These are phyloP conservation scores for Tinamus guttatus DNA, from an alignment of 2,113 vertebrate species.

Conservation along the genomic window DNA sequence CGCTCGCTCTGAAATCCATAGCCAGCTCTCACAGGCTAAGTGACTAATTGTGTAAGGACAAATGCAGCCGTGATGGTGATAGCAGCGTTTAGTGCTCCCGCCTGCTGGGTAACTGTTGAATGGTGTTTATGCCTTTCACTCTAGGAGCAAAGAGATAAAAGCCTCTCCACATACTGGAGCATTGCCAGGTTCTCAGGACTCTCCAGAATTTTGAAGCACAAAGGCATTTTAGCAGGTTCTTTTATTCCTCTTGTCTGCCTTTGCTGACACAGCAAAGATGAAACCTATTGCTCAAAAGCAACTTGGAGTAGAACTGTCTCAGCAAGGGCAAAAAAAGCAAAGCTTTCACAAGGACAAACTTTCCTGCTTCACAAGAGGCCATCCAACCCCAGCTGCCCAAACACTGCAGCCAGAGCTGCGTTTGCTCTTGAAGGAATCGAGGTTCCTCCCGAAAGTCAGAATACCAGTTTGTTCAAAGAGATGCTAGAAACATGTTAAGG, in stretches of 20 bases:
- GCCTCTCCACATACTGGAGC: slow-evolving; percentile 18
- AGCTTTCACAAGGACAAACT: not conserved
- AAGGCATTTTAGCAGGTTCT: slow-evolving; percentile 23
- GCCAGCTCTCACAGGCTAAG: slow-evolving; percentile 16
- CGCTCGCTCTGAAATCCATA: not conserved
- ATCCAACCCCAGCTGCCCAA: not conserved
- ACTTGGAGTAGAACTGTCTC: not conserved
- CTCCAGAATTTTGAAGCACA: slow-evolving; percentile 53
- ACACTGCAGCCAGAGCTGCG: not conserved
- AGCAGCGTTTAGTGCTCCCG: slow-evolving; percentile 30
- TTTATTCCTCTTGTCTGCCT: not conserved
- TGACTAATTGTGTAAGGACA: slow-evolving; percentile 51
- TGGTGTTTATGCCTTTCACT: not conserved
- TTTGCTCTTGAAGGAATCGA: not conserved
- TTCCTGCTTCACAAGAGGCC: not conserved
- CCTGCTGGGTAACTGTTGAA: slow-evolving; percentile 18
- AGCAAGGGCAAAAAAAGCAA: not conserved
- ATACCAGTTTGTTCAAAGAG: not conserved
- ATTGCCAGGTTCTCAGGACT: slow-evolving; percentile 26
- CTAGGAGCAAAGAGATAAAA: slow-evolving; percentile 34
- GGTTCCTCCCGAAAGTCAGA: not conserved
- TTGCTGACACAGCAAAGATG: slow-evolving; percentile 44
- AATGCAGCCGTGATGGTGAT: not conserved
- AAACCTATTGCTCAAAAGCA: not conserved
- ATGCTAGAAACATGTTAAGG: not conserved